Evolutionary conservation across 2,888 invertebrate genomes (phyloP), one percentile per base, ranked within the genome.

Genomic region (Strigamia maritima): DNA sequence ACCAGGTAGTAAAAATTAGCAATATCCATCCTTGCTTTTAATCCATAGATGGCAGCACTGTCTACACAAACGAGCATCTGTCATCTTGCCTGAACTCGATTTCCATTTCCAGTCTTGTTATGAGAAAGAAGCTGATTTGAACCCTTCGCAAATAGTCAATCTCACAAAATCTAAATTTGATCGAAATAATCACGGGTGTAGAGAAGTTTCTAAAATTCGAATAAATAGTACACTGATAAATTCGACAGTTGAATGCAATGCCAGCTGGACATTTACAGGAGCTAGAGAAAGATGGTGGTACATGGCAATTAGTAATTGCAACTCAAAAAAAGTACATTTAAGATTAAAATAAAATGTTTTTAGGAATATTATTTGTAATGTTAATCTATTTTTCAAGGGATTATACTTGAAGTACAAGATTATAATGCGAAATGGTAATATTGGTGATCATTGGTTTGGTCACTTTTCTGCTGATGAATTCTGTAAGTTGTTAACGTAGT

Each of bases 281-380:
- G 90, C 92, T 0, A 89, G 96, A 77, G 94, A 94, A 84, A 87
- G 96, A 31, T 97, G 97, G 97, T 97, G 97, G 97, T 97, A 94
- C 84, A 90, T 97, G 40, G 95, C 93, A 0, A 87, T 94, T 40
- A 92, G 93, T 81, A 93, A 93, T 84, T 95, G 95, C 84, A 90
- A 91, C 75, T 89, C 89, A 65, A 87, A 87, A 26, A 90, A 90
- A 88, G 91, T 91, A 84, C 82, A 81, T 44, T 44, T 44, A 3
- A 14, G 16, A 44, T 44, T 44, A 10, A 10, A 44, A 44, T 14
- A 44, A 14, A 16, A 6, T 1, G 14, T 44, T 44, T 44, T 14
- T 16, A 10, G 2, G 40, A 6, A 2, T 10, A n/a, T n/a, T 70
- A 22, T 70, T 8, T 70, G 70, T 16, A 7, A 22, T n/a, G 14